phyloP scores from a whole-genome alignment of 2,797 vertebrate species.

The Salmo trutta region DNA sequence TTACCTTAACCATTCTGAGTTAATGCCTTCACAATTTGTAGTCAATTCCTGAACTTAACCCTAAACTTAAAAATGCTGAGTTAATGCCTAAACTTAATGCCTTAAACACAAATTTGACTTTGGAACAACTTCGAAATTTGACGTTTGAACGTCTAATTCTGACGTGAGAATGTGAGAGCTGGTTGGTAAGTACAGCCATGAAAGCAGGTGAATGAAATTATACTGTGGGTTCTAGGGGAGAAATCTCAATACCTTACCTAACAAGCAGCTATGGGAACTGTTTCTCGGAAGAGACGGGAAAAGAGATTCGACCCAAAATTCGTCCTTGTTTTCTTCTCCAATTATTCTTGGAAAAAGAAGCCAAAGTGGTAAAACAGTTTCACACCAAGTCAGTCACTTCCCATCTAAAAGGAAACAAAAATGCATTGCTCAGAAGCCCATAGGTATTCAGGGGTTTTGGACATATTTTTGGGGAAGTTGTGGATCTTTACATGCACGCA shows the following conservation, averaged over 20 bases:
- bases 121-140: no score
- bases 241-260: background rate
- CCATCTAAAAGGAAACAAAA: slow-evolving; percentile 42
- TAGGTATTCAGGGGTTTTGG: slow-evolving; percentile 38
- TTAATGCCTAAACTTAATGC: no score
- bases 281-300: background rate
- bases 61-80: no score
- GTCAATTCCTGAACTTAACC: no score
- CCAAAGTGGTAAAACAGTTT: slow-evolving; percentile 38
- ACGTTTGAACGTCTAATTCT: no score
- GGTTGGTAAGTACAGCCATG: background rate
- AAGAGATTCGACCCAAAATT: background rate
- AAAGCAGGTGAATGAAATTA: background rate
- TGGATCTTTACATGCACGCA: slow-evolving; percentile 14
- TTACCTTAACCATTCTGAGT: no score
- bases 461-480: slow-evolving; percentile 56
- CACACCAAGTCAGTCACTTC: slow-evolving; percentile 24
- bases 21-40: no score
- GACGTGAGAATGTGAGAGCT: no score
- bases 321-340: slow-evolving; percentile 11
- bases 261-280: background rate
- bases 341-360: slow-evolving; percentile 17
- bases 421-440: slow-evolving; percentile 30
- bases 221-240: background rate
- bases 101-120: no score